phyloP scores from a whole-genome alignment of 2,113 vertebrate genomes.

The Pteropus alecto region DNA sequence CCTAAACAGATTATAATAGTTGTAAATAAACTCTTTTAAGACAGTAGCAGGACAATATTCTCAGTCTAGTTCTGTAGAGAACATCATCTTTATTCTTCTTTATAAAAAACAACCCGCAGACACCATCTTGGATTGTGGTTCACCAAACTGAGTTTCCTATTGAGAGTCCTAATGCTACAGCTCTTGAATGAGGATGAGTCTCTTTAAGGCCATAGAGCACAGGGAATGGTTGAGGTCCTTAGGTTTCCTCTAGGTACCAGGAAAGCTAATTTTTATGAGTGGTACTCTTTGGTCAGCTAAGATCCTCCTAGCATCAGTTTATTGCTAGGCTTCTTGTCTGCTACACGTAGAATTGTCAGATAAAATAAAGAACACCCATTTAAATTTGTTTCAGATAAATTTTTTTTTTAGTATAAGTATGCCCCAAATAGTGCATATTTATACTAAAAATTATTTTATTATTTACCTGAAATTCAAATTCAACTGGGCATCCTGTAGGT shows the following conservation, averaged over 20 bases:
- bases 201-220: not conserved
- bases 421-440: not conserved
- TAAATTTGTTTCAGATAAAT: conserved; percentile 10
- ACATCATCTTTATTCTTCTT: not conserved
- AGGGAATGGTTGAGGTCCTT: not conserved
- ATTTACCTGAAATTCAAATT: conserved; percentile 9
- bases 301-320: not conserved
- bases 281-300: not conserved
- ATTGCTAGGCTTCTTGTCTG: not conserved
- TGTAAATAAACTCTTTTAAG: not conserved
- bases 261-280: not conserved
- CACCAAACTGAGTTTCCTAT: not conserved
- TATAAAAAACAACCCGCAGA: not conserved
- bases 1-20: not conserved
- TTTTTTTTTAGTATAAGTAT: not conserved
- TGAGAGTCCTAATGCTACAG: not conserved
- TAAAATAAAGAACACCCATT: not conserved
- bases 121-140: not conserved
- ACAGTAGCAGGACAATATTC: not conserved
- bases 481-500: not conserved
- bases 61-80: not conserved
- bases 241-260: not conserved
- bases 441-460: not conserved
- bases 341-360: not conserved
- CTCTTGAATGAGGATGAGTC: no score